A percentile compares a stretch with the other conserved stretches of the same genome.
phyloP scores from a whole-genome alignment of 1,140 invertebrate species.

The Lepidurus packardi region DNA sequence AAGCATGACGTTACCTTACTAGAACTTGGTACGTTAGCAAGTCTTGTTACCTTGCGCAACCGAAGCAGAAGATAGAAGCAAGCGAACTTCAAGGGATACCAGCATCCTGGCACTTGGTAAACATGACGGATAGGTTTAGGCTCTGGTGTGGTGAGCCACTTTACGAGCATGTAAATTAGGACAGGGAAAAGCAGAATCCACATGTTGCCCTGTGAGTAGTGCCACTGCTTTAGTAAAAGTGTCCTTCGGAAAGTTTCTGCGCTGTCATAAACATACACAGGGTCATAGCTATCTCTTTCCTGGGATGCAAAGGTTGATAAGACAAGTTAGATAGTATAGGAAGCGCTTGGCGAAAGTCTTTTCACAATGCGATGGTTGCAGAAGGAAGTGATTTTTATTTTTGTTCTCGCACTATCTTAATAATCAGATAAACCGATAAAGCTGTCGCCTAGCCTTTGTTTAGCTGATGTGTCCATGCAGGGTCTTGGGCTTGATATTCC shows the following conservation, averaged over 20 bases:
- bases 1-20: background rate
- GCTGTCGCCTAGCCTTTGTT: conserved; percentile 25
- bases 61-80: conserved; percentile 52
- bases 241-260: background rate
- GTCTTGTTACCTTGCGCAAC: conserved; percentile 49
- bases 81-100: conserved; percentile 57
- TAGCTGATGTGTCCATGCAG: conserved; percentile 44
- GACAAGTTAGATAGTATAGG: background rate
- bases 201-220: background rate
- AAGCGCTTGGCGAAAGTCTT: background rate
- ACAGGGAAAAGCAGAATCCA: conserved; percentile 4
- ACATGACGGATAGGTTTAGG: conserved; percentile 53
- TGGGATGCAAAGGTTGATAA: background rate
- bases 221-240: background rate
- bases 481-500: conserved; percentile 44
- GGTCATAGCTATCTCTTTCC: background rate
- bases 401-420: background rate
- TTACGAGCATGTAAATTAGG: conserved; percentile 29
- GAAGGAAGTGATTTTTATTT: background rate
- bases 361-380: background rate
- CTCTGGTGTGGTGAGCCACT: conserved; percentile 37
- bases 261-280: background rate
- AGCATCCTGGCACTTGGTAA: conserved; percentile 55
- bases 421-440: background rate
- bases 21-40: background rate